Percentiles rank a stretch among this genome's conserved stretches.
Evolutionary conservation across 2,888 invertebrate species (phyloP).

Genomic region (Agriopis leucophaearia): DNA sequence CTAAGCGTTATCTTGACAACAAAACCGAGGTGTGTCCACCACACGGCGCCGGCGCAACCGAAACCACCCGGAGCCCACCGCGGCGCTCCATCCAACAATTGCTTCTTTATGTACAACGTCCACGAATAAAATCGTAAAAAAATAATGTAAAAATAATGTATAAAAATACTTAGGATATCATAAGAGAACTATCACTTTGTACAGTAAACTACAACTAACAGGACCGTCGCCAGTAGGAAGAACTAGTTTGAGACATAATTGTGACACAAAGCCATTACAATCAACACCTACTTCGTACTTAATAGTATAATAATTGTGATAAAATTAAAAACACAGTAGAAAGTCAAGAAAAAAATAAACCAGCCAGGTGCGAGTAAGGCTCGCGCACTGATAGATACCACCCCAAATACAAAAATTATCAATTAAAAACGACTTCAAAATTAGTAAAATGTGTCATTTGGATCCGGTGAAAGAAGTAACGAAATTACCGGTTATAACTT

Average conservation of each 20-base stretch:
- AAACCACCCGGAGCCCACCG: conserved; percentile 65
- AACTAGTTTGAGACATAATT: conserved; percentile 53
- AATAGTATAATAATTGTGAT: neutral
- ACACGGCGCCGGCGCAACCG: conserved; percentile 63
- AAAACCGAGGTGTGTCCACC: conserved; percentile 58
- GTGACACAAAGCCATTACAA: neutral
- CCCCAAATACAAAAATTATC: too few species aligned
- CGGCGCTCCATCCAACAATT: conserved; percentile 62
- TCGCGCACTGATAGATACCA: too few species aligned
- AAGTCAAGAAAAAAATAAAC: too few species aligned
- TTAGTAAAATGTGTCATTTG: too few species aligned
- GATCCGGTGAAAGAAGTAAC: too few species aligned
- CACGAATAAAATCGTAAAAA: conserved; percentile 84
- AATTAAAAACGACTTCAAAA: too few species aligned
- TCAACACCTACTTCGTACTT: neutral
- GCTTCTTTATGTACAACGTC: conserved; percentile 70
- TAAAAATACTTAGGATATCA: conserved; percentile 85
- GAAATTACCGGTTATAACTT: too few species aligned
- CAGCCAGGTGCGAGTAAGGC: too few species aligned
- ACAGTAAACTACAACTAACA: conserved; percentile 76
- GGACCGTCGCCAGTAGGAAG: conserved; percentile 72
- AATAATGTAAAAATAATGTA: conserved; percentile 84
- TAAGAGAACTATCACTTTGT: conserved; percentile 86
- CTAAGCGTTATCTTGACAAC: conserved; percentile 63
- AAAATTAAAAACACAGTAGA: neutral